Percentiles rank a stretch among this genome's conserved stretches.
Evolutionary conservation across 1,140 invertebrate genomes (phyloP).

Genomic region (Cylas formicarius): DNA sequence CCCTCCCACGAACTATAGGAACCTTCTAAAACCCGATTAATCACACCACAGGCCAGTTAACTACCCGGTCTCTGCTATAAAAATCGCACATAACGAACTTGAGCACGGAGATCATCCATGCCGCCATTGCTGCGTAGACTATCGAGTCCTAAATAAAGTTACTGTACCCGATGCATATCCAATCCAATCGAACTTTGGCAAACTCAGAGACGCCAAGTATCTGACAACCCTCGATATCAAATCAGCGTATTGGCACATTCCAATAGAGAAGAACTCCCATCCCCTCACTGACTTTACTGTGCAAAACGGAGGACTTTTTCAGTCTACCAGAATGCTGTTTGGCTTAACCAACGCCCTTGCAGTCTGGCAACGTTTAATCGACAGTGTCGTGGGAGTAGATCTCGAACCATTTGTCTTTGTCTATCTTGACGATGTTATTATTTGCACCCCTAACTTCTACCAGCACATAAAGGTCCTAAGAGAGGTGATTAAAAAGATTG

Average conservation of each 20-base stretch:
- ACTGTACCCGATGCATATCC: constrained; percentile 12
- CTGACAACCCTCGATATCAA: constrained; percentile 32
- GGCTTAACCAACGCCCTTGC: constrained; percentile 39
- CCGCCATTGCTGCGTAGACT: constrained; percentile 35
- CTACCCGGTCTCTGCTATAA: constrained; percentile 27
- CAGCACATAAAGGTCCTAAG: not conserved
- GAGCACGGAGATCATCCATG: no score
- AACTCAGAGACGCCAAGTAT: constrained; percentile 26
- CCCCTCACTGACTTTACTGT: constrained; percentile 42
- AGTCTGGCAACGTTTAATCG: constrained; percentile 19
- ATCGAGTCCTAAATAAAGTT: constrained; percentile 7
- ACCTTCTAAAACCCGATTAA: no score
- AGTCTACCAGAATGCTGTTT: constrained; percentile 23
- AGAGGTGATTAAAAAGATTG: not conserved
- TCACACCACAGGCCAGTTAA: not conserved
- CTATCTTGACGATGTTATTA: constrained; percentile 38
- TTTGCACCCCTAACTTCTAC: constrained; percentile 28
- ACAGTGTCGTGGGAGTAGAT: constrained; percentile 17
- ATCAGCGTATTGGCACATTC: constrained; percentile 41
- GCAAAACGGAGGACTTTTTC: constrained; percentile 24
- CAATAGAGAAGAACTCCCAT: constrained; percentile 32
- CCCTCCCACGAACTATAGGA: no score
- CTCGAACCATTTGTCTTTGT: constrained; percentile 20
- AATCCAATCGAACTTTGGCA: constrained; percentile 24
- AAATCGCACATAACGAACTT: no score